Evolutionary conservation across 2,797 vertebrate genomes (phyloP).

Genomic region (Girardinus metallicus): DNA sequence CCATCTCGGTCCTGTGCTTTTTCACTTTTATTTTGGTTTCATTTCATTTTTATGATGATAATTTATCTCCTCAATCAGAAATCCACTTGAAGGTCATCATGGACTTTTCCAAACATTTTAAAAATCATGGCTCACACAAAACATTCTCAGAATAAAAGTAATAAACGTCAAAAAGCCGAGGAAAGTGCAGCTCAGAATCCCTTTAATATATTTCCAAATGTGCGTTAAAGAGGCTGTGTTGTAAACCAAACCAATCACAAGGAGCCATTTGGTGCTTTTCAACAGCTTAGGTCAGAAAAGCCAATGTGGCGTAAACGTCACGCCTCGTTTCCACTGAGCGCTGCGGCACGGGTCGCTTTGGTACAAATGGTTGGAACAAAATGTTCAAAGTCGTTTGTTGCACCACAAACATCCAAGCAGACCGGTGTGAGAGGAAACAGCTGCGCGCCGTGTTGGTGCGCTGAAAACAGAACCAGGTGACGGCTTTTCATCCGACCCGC

Average conservation of each 20-base stretch:
- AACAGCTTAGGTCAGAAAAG: neutral
- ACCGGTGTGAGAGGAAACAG: slow-evolving; percentile 73
- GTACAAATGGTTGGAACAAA: neutral
- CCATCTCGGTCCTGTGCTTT: neutral
- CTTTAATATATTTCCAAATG: neutral
- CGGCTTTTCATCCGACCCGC: slow-evolving; percentile 56
- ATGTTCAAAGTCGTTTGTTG: neutral
- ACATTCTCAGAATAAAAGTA: neutral
- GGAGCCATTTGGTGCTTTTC: neutral
- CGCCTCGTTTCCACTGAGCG: too few relatives aligned
- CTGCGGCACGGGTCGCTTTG: neutral
- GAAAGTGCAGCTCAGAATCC: neutral
- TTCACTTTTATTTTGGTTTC: neutral
- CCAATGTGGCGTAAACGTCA: neutral
- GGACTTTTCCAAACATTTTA: neutral
- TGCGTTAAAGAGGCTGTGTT: neutral
- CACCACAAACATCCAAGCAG: neutral
- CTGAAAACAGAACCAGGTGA: slow-evolving; percentile 68
- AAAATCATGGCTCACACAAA: neutral
- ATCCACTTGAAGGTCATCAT: neutral
- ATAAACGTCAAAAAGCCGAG: neutral
- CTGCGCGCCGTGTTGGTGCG: slow-evolving; percentile 73
- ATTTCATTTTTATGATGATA: neutral
- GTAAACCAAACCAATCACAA: neutral
- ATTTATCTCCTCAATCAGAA: neutral